Evolutionary conservation across 37 sponge, comb jelly and placozoan genomes (phyloP), one percentile per base, ranked within the genome.

Genomic region (Ianthella basta): DNA sequence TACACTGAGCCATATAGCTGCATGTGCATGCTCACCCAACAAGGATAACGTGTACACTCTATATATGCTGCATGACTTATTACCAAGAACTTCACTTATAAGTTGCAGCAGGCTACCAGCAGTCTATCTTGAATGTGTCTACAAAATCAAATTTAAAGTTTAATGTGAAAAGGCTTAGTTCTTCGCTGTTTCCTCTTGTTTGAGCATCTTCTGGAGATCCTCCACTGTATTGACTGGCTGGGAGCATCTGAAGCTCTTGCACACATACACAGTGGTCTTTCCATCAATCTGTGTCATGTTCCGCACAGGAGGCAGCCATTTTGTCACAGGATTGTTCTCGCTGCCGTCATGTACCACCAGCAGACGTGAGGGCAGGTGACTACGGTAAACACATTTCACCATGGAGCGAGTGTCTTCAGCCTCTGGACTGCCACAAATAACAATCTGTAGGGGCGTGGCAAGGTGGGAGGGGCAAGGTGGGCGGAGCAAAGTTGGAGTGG

Each of bases 251-350:
- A 78, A 88, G 86, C 88, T 86, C 69, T 86, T 82, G 72, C 92
- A 92, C 25, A 92, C 86, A 67, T 88, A 92, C 0, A 83, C 92
- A 15, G 92, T 86, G n/a, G 88, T 80, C 68, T 85, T 88, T 19
- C 80, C 86, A 29, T 86, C 86, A 21, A 74, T 30, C 60, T 21
- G 33, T 29, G 16, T 78, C 86, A 92, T 86, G 23, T 57, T 54
- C 15, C 37, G 18, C 14, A 92, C 57, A 4, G 75, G 59, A 12
- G 63, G 39, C 53, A 92, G 65, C 64, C 57, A 78, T 33, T 83
- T 10, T 23, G 59, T 53, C n/a, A 88, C 59, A 66, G 86, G 66
- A 15, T 44, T 44, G 25, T 56, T 16, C 55, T n/a, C 55, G 0
- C 40, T 44, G 23, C 69, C 81, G 16, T 66, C 55, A 36, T 92